phyloP scores from a whole-genome alignment of 2,113 vertebrate species.

The Corythaeola cristata region DNA sequence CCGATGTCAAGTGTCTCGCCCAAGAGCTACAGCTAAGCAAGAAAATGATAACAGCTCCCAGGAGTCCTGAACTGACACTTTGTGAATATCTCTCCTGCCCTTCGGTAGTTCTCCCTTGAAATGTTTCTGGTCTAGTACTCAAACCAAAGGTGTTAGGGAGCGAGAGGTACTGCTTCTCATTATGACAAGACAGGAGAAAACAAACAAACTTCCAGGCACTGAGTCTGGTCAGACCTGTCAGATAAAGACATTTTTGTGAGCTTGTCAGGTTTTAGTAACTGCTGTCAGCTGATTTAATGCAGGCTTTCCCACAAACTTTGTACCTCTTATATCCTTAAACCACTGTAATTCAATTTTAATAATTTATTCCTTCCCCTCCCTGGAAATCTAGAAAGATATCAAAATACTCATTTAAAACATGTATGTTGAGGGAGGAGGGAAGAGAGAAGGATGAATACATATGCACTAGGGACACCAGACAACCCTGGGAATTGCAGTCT shows the following conservation, averaged over 20 bases:
- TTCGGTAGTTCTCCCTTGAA: background rate
- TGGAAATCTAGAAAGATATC: background rate
- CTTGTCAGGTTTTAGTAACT: background rate
- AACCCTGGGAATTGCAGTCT: background rate
- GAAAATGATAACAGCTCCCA: background rate
- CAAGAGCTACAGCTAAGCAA: background rate
- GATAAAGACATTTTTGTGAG: background rate
- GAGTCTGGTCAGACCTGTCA: background rate
- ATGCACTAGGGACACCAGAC: background rate
- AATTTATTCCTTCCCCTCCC: conserved; percentile 9
- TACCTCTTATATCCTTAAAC: background rate
- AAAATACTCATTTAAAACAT: conserved; percentile 1
- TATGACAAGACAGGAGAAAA: background rate
- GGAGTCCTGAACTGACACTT: background rate
- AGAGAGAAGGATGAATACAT: background rate
- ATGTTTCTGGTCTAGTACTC: background rate
- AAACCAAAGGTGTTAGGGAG: background rate
- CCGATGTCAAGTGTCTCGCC: background rate
- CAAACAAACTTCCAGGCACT: background rate
- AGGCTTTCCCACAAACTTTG: background rate
- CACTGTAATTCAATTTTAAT: background rate
- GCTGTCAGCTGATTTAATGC: background rate
- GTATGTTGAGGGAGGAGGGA: background rate
- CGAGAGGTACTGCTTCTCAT: background rate
- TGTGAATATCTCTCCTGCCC: background rate